Evolutionary conservation across 2,888 invertebrate genomes (phyloP).

Genomic region (Nomada fabriciana): DNA sequence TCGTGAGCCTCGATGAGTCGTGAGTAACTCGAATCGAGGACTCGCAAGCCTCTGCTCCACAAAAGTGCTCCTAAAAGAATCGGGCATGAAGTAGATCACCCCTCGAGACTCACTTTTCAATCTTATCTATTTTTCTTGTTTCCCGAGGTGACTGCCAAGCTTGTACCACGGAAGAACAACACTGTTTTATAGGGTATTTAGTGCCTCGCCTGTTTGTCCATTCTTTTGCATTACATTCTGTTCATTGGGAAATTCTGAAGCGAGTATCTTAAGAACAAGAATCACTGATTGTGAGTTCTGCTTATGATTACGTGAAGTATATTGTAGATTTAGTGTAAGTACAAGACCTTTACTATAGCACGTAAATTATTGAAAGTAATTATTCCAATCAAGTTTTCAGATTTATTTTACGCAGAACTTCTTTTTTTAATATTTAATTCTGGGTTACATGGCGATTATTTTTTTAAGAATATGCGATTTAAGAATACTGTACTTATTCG

Average conservation of each 20-base stretch:
- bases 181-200: neutral
- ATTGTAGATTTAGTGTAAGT: too few species aligned
- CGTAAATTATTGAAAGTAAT: too few species aligned
- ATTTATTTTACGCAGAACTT: too few species aligned
- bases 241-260: neutral
- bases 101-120: constrained; percentile 24
- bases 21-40: constrained; percentile 30
- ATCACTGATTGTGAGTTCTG: too few species aligned
- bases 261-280: too few species aligned
- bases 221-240: neutral
- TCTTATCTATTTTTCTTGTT: constrained; percentile 32
- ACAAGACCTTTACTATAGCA: too few species aligned
- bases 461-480: too few species aligned
- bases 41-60: constrained; percentile 15
- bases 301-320: too few species aligned
- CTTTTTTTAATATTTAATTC: too few species aligned
- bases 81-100: constrained; percentile 24
- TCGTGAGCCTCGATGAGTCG: constrained; percentile 15
- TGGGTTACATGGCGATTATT: too few species aligned
- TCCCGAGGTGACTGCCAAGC: neutral
- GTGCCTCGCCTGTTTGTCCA: neutral
- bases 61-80: constrained; percentile 22
- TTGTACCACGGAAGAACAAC: neutral
- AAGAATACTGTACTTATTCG: too few species aligned
- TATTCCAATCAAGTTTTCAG: too few species aligned